Evolutionary conservation across 1,140 invertebrate genomes (phyloP), one percentile per base, ranked within the genome.

Genomic region (Agrypnia vestita): DNA sequence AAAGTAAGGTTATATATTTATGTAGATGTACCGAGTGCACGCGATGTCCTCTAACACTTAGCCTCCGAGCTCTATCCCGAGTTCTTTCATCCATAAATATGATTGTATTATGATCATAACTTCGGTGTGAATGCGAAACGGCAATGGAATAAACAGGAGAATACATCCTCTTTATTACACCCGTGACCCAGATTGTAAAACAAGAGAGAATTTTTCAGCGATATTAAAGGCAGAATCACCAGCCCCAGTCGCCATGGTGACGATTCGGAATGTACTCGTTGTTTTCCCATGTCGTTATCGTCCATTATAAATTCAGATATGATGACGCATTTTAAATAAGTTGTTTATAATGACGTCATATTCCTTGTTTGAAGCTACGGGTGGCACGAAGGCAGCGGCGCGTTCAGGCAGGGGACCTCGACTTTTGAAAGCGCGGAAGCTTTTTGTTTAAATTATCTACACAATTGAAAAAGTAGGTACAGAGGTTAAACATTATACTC

Each of bases 141-240:
- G 61, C 59, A 55, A 77, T 67, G 46, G 61, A 53, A 77, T 51
- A 51, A 62, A 51, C 61, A 35, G 13, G 75, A 25, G 72, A 49
- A 76, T 64, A 69, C 75, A 77, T 77, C 62, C 61, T 51, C 61
- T 61, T 77, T 77, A 77, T 77, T 77, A 62, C 21, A 64, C 19
- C 47, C 53, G 47, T 77, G 75, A 77, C 75, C 75, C 61, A 64
- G 75, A 77, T 77, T 77, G 67, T 71, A 53, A 53, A 71, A 71
- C 67, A 71, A 71, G 51, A 71, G 61, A 64, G 67, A 46, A 53
- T 71, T 71, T 71, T 71, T 71, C 64, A 69, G 49, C 49, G 10
- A 73, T 55, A 55, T 55, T 55, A 74, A 56, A 25, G 21, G 35
- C 21, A 56, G 13, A 56, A 59, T 21, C 17, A 44, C 13, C 35